Evolutionary conservation across 2,797 vertebrate genomes (phyloP).

Genomic region (Chelidonichthys spinosus): DNA sequence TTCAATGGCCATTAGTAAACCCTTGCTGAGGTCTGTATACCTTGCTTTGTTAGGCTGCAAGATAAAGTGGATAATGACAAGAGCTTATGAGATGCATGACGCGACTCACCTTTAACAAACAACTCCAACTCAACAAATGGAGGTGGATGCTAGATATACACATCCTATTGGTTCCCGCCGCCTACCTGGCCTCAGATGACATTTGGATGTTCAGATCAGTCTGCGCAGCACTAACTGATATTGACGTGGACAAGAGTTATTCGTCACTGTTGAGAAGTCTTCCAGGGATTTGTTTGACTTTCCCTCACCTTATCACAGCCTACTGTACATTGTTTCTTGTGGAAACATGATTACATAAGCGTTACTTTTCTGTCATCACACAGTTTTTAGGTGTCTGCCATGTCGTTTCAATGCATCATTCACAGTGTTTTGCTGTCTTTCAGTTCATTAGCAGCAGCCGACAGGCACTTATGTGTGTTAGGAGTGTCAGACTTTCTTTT

Average conservation of each 20-base stretch:
- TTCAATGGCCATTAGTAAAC: neutral
- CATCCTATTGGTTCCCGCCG: constrained; percentile 49
- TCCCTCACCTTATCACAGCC: neutral
- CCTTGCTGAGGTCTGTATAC: constrained; percentile 8
- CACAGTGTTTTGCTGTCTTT: neutral
- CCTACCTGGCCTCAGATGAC: constrained; percentile 40
- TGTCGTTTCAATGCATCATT: too few relatives aligned
- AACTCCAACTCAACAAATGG: constrained; percentile 50
- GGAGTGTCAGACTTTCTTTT: neutral
- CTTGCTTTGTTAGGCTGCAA: constrained; percentile 15
- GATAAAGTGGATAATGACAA: neutral
- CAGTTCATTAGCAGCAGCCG: neutral
- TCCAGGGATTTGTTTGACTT: constrained; percentile 8
- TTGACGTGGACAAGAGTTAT: constrained; percentile 26
- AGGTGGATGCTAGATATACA: constrained; percentile 58
- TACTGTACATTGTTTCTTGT: neutral
- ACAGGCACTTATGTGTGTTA: neutral
- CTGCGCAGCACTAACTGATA: constrained; percentile 39
- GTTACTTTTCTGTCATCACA: neutral
- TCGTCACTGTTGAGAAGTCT: constrained; percentile 13
- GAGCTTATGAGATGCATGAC: constrained; percentile 45
- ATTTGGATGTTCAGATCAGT: constrained; percentile 43
- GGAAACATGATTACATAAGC: constrained; percentile 3
- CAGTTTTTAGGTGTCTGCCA: too few relatives aligned
- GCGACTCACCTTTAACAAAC: constrained; percentile 68